Percentiles rank a stretch among this genome's conserved stretches.
These are phyloP conservation scores for Stichodactyla mertensii DNA, from an alignment of 64 coral and sea anemone species.

Conservation along the genomic window DNA sequence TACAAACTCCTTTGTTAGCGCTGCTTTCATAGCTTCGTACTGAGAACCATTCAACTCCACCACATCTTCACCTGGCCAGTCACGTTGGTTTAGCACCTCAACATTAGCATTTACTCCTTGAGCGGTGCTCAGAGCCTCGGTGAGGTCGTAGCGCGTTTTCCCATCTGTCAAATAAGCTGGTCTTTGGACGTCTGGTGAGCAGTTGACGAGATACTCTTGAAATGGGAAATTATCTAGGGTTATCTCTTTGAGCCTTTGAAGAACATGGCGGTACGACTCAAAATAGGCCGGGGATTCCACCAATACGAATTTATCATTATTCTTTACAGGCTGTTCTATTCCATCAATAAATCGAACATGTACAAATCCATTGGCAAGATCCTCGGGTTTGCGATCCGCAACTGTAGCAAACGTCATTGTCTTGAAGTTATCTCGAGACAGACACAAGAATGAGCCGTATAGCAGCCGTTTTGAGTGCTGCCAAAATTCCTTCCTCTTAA, in stretches of 20 bases:
- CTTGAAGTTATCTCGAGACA: conserved; percentile 66
- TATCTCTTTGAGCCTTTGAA: conserved; percentile 56
- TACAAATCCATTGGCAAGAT: conserved; percentile 46
- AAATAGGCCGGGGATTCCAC: conserved; percentile 93
- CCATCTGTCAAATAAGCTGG: conserved; percentile 44
- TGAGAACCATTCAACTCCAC: conserved; percentile 31
- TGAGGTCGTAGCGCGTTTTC: conserved; percentile 26
- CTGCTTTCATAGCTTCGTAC: conserved; percentile 22
- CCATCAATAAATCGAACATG: conserved; percentile 72
- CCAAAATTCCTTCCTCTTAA: conserved; percentile 56
- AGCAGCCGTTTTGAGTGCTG: conserved; percentile 57
- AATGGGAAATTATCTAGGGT: conserved; percentile 47
- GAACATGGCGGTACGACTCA: conserved; percentile 83
- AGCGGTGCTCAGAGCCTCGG: background rate
- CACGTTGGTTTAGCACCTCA: background rate
- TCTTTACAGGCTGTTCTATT: background rate
- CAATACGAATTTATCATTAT: conserved; percentile 65
- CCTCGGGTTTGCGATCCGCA: conserved; percentile 41
- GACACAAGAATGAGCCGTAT: conserved; percentile 72
- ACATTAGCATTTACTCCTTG: background rate
- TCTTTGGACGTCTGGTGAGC: conserved; percentile 42
- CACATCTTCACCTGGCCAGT: conserved; percentile 8
- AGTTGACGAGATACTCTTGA: conserved; percentile 33
- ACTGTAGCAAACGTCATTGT: conserved; percentile 62
- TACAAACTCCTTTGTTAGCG: conserved; percentile 72